These are phyloP conservation scores for Brachynemurus nebulosus DNA, from an alignment of 2,888 invertebrate species.

Conservation along the genomic window DNA sequence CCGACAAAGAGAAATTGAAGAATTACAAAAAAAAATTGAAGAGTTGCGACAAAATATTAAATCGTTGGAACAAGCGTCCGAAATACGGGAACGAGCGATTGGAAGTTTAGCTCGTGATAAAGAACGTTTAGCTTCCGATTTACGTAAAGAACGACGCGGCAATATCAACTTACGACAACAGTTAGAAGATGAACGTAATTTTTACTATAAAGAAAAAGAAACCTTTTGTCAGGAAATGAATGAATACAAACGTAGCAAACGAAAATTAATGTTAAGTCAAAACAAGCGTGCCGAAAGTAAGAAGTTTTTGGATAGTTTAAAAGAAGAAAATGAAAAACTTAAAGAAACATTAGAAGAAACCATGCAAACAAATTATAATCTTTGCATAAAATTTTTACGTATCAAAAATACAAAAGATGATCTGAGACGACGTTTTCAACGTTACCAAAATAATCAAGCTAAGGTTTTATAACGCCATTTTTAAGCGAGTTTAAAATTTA, in stretches of 20 bases:
- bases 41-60: neutral
- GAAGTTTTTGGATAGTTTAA: slow-evolving; percentile 24
- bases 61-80: neutral
- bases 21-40: neutral
- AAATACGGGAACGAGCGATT: slow-evolving; percentile 32
- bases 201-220: slow-evolving; percentile 40
- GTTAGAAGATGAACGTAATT: slow-evolving; percentile 38
- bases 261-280: slow-evolving; percentile 20
- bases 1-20: neutral
- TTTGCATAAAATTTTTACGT: slow-evolving; percentile 31
- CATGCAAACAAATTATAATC: slow-evolving; percentile 31
- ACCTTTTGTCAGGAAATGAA: slow-evolving; percentile 36
- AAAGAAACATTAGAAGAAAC: slow-evolving; percentile 28
- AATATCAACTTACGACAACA: slow-evolving; percentile 37
- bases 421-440: slow-evolving; percentile 25
- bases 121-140: slow-evolving; percentile 34
- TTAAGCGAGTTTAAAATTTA: neutral
- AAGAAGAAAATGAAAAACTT: slow-evolving; percentile 27
- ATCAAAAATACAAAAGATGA: slow-evolving; percentile 31
- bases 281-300: slow-evolving; percentile 22
- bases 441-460: slow-evolving; percentile 25
- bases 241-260: slow-evolving; percentile 27
- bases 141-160: slow-evolving; percentile 34
- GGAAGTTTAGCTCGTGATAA: slow-evolving; percentile 37
- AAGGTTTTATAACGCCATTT: slow-evolving; percentile 18